phyloP scores from a whole-genome alignment of 2,888 invertebrate species.

The Heliothis peltigera region DNA sequence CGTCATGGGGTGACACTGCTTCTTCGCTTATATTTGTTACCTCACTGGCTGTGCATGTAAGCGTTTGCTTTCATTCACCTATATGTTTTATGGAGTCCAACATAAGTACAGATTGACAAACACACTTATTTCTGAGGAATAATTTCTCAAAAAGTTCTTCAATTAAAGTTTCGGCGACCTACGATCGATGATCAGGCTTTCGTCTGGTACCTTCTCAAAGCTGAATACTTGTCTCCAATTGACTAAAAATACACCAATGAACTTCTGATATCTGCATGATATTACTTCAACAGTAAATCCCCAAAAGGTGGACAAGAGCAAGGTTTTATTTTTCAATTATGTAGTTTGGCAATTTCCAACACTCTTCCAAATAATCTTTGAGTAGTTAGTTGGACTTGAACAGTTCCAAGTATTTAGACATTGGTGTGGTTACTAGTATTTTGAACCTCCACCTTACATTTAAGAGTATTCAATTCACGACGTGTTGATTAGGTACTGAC shows the following conservation, averaged over 20 bases:
- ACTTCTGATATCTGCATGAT: background rate
- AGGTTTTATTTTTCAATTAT: background rate
- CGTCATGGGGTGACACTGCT: constrained; percentile 65
- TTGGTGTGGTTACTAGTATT: constrained; percentile 1
- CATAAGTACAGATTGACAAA: constrained; percentile 21
- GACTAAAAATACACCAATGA: background rate
- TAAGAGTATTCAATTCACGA: background rate
- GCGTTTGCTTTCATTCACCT: constrained; percentile 57
- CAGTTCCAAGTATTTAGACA: constrained; percentile 19
- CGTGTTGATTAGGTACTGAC: constrained; percentile 13
- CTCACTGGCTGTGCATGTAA: constrained; percentile 78
- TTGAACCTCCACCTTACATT: background rate
- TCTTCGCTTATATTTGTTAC: constrained; percentile 75
- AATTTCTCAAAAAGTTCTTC: background rate
- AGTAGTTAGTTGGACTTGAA: constrained; percentile 10
- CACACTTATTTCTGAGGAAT: background rate
- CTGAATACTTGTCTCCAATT: background rate
- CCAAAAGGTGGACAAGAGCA: too few relatives aligned
- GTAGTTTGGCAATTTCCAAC: background rate
- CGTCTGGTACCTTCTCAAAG: background rate
- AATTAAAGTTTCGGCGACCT: too few relatives aligned
- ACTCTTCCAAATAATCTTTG: constrained; percentile 2
- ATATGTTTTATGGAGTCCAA: constrained; percentile 24
- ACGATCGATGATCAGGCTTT: too few relatives aligned
- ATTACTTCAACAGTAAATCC: background rate